These are phyloP conservation scores for Chauna torquata DNA, from an alignment of 2,113 vertebrate genomes.

Conservation along the genomic window DNA sequence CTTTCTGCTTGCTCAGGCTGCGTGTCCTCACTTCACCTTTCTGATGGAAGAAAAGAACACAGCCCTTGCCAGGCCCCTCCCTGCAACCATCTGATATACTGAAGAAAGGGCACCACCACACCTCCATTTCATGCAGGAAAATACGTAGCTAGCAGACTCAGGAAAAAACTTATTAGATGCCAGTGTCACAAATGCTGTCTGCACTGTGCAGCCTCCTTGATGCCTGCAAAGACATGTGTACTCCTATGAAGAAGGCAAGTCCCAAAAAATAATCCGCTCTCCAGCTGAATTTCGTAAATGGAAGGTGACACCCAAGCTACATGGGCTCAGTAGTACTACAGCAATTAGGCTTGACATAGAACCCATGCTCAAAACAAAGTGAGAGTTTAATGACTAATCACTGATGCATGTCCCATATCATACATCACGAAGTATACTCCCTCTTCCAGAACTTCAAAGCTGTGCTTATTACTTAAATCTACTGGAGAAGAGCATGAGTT, in stretches of 20 bases:
- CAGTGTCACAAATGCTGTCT: not conserved
- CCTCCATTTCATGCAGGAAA: not conserved
- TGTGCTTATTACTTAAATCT: not conserved
- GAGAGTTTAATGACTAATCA: not conserved
- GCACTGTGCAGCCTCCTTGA: not conserved
- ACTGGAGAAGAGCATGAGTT: not conserved
- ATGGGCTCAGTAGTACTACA: accelerated
- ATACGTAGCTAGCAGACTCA: accelerated
- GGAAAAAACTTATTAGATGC: not conserved
- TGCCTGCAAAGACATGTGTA: not conserved
- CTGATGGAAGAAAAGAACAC: not conserved
- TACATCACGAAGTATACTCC: not conserved
- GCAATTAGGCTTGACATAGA: not conserved
- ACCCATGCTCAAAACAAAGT: not conserved
- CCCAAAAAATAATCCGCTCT: not conserved
- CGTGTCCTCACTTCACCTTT: not conserved
- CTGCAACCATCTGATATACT: not conserved
- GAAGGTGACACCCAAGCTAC: not conserved
- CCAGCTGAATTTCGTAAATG: not conserved
- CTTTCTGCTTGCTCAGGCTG: not conserved
- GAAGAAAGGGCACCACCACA: not conserved
- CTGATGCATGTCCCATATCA: not conserved
- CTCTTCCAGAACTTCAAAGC: not conserved
- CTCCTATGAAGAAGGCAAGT: not conserved
- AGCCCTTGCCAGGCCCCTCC: not conserved